These are phyloP conservation scores for Sorex maritimensis DNA, from an alignment of 2,797 vertebrate genomes.

Conservation along the genomic window DNA sequence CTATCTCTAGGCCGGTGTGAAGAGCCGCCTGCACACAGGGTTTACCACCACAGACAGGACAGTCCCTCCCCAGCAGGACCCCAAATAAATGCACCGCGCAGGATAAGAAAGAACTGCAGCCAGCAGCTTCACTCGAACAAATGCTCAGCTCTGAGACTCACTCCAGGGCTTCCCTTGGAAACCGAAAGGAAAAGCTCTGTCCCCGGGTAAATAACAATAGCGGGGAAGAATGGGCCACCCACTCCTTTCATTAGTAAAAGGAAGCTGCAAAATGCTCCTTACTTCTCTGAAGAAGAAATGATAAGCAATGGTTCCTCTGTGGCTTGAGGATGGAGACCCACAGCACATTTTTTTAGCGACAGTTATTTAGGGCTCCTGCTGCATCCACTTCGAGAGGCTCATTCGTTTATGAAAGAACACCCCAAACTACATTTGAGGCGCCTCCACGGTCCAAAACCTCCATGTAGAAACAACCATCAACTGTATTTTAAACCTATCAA, in stretches of 20 bases:
- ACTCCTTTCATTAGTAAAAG: neutral
- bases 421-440: neutral
- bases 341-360: neutral
- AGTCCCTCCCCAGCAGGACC: neutral
- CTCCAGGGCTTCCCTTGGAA: slow-evolving; percentile 71
- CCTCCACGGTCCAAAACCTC: neutral
- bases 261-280: slow-evolving; percentile 17
- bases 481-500: neutral
- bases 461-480: neutral
- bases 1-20: neutral
- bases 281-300: slow-evolving; percentile 57
- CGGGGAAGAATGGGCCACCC: slow-evolving; percentile 24
- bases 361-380: neutral
- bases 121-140: slow-evolving; percentile 49
- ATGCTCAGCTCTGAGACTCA: slow-evolving; percentile 28
- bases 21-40: neutral
- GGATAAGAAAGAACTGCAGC: neutral
- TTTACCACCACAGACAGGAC: slow-evolving; percentile 52
- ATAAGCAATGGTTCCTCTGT: slow-evolving; percentile 19
- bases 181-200: slow-evolving; percentile 78
- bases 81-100: slow-evolving; percentile 24
- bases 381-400: neutral
- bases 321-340: neutral
- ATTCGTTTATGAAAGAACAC: neutral
- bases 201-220: slow-evolving; percentile 68